Evolutionary conservation across 2,888 invertebrate species (phyloP), one percentile per base, ranked within the genome.

Genomic region (Erpobdella octoculata): DNA sequence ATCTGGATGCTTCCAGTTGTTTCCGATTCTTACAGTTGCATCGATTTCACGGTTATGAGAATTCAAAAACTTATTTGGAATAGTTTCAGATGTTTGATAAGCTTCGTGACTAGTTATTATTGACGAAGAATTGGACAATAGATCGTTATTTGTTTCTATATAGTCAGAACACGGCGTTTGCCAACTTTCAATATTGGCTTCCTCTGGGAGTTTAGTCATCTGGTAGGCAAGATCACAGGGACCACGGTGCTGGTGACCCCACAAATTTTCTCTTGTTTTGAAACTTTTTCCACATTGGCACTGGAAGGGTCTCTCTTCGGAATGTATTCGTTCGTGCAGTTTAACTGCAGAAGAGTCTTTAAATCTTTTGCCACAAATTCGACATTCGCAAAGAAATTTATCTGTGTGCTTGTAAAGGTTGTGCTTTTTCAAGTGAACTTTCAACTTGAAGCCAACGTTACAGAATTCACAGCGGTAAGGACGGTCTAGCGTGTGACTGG

Each of bases 181-280:
- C 53, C 53, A 53, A 15, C 28, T 53, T 18, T 28, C n/a, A 18
- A 21, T 5, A 5, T 1, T 18, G 9, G 8, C 53, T 21, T 21
- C 12, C 28, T 53, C 53, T 53, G 21, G 53, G 8, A 53, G 21
- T n/a, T 21, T 53, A 21, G 53, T 25, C 53, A 53, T 12, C 28
- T 53, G 21, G 15, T 6, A 53, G 6, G 53, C 21, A 53, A 53
- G 28, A 21, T 53, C 53, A n/a, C 76, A 76, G 28, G 74, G 75
- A 6, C 74, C 72, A 6, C 76, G 69, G 59, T 76, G 74, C 31
- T 73, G 74, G 41, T 76, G 76, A 8, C 76, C 75, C 76, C 76
- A 76, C 46, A 76, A 75, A 53, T 76, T 76, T 69, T 76, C 76
- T 21, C 74, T 36, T n/a, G 76, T 76, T 70, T 76, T 75, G 75